Percentiles rank a stretch among this genome's conserved stretches.
Evolutionary conservation across 2,888 invertebrate genomes (phyloP).

Genomic region (Galerucella calmariensis): DNA sequence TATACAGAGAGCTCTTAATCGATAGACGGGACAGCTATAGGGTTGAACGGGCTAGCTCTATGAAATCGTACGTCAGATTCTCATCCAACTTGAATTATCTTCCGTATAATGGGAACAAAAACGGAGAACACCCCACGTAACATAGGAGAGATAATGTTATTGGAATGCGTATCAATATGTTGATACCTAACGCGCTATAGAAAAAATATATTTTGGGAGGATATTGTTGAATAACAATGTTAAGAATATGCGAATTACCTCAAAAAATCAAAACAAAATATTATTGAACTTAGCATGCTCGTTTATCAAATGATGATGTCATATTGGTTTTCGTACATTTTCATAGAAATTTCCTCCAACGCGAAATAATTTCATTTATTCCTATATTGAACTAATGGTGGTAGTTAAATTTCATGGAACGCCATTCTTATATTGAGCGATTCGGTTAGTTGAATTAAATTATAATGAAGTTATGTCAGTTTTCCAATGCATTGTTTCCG

Average conservation of each 20-base stretch:
- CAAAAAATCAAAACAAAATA: background rate
- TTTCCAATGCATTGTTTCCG: too few species aligned
- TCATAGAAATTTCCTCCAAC: background rate
- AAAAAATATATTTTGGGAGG: too few species aligned
- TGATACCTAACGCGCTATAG: too few species aligned
- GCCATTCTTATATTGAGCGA: background rate
- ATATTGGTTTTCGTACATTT: background rate
- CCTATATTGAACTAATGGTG: background rate
- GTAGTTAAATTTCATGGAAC: background rate
- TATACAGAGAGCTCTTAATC: too few species aligned
- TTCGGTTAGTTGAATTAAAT: background rate
- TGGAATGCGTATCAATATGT: too few species aligned
- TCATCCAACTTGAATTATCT: too few species aligned
- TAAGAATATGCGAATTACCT: background rate
- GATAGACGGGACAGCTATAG: too few species aligned
- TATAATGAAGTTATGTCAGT: background rate
- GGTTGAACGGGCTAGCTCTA: too few species aligned
- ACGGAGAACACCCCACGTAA: too few species aligned
- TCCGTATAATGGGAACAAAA: too few species aligned
- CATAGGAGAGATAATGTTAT: too few species aligned
- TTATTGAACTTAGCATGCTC: background rate
- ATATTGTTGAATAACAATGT: background rate
- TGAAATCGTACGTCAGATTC: too few species aligned
- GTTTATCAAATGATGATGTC: background rate
- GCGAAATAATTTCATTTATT: background rate